Percentiles rank a stretch among this genome's conserved stretches.
Evolutionary conservation across 1,140 invertebrate genomes (phyloP).

Genomic region (Scaptodrosophila lebanonensis): DNA sequence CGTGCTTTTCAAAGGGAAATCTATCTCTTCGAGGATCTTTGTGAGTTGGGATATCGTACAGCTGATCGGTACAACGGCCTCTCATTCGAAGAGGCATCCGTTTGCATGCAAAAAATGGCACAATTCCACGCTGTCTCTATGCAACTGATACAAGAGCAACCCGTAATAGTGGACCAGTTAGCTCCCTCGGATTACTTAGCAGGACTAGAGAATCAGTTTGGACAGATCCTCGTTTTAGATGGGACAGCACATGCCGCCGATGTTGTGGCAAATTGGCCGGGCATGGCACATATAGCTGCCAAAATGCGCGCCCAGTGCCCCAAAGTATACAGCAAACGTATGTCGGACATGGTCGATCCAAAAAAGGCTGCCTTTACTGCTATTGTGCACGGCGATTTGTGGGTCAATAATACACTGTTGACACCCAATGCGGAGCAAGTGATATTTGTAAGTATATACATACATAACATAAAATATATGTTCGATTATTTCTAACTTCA

Average conservation of each 20-base stretch:
- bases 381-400: slow-evolving; percentile 82
- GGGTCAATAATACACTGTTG: slow-evolving; percentile 83
- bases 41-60: slow-evolving; percentile 22
- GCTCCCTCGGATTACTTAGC: slow-evolving; percentile 30
- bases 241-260: slow-evolving; percentile 39
- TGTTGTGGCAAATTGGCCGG: slow-evolving; percentile 67
- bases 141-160: slow-evolving; percentile 32
- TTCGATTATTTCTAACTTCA: not conserved
- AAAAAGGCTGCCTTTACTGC: slow-evolving; percentile 74
- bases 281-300: slow-evolving; percentile 63
- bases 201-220: slow-evolving; percentile 16
- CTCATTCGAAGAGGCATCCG: slow-evolving; percentile 19
- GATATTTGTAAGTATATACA: slow-evolving; percentile 75
- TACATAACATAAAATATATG: not conserved
- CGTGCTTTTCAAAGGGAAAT: slow-evolving; percentile 22
- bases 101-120: slow-evolving; percentile 50
- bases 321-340: slow-evolving; percentile 18
- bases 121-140: slow-evolving; percentile 63
- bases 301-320: slow-evolving; percentile 67
- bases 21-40: slow-evolving; percentile 61
- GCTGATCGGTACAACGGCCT: slow-evolving; percentile 41
- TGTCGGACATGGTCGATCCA: slow-evolving; percentile 32
- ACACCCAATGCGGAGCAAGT: slow-evolving; percentile 77
- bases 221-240: slow-evolving; percentile 39
- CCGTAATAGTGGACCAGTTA: slow-evolving; percentile 25